Percentiles rank a stretch among this genome's conserved stretches.
These are phyloP conservation scores for Galerucella nymphaeae DNA, from an alignment of 2,888 invertebrate species.

Conservation along the genomic window DNA sequence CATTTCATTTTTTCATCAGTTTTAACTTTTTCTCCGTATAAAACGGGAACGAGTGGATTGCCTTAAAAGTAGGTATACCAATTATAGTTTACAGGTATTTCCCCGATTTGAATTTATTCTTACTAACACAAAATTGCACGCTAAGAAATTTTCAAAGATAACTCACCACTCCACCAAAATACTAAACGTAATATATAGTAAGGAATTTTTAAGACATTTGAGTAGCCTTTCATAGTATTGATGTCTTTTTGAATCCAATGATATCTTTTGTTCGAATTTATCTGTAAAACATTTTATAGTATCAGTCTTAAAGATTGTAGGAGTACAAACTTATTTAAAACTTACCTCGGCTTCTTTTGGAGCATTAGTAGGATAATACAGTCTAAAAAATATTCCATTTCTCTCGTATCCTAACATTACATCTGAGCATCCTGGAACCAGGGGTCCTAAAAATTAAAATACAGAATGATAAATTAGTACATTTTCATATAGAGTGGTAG, in stretches of 20 bases:
- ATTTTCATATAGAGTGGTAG: no score
- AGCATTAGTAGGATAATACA: constrained; percentile 70
- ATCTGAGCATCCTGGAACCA: constrained; percentile 70
- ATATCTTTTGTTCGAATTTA: constrained; percentile 66
- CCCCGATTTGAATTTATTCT: no score
- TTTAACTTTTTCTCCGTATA: constrained; percentile 66
- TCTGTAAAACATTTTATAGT: constrained; percentile 57
- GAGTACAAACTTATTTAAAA: not conserved
- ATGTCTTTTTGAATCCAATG: constrained; percentile 68
- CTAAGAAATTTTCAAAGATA: no score
- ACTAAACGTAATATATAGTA: constrained; percentile 58
- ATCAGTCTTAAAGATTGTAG: not conserved
- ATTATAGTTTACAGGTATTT: no score
- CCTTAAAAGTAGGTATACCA: constrained; percentile 55
- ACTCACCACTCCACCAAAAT: constrained; percentile 53
- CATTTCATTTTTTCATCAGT: constrained; percentile 66
- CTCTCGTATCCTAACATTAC: constrained; percentile 68
- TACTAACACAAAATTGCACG: no score
- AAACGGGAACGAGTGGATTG: constrained; percentile 67
- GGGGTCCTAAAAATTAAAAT: constrained; percentile 63
- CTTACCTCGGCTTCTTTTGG: constrained; percentile 59
- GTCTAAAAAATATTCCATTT: constrained; percentile 68
- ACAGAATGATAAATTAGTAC: not conserved
- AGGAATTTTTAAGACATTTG: constrained; percentile 62
- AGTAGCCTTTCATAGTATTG: constrained; percentile 68